phyloP scores from a whole-genome alignment of 2,797 vertebrate species.

The Remorina albescens region DNA sequence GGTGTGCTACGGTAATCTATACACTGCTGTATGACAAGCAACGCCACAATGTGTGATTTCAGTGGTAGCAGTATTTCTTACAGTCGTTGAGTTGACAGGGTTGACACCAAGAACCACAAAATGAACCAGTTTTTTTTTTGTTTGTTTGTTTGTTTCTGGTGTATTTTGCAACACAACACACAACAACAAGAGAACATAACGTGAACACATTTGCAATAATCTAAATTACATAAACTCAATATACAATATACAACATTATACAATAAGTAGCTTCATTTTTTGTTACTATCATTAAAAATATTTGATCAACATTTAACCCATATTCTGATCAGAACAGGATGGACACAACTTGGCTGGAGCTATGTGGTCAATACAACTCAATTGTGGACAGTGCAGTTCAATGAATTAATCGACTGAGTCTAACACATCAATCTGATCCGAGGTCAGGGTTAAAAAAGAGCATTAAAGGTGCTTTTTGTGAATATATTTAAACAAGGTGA shows the following conservation, averaged over 20 bases:
- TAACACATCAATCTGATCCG: no score
- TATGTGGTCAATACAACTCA: background rate
- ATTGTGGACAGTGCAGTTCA: background rate
- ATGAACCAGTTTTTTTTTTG: background rate
- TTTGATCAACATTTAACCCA: background rate
- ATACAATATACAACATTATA: background rate
- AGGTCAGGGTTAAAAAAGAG: no score
- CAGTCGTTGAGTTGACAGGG: background rate
- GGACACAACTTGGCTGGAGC: background rate
- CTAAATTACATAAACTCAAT: background rate
- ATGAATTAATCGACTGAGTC: background rate
- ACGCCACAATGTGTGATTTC: background rate
- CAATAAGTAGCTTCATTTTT: background rate
- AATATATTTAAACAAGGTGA: no score
- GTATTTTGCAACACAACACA: conserved; percentile 12
- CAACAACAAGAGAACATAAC: background rate
- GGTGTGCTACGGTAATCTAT: background rate
- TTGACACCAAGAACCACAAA: background rate
- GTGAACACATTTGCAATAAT: background rate
- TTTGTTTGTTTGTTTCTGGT: background rate
- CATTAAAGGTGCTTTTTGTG: no score
- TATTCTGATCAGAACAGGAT: background rate
- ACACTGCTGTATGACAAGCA: background rate
- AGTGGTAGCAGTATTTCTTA: no score
- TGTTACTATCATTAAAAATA: background rate